A percentile compares a stretch with the other conserved stretches of the same genome.
phyloP scores from a whole-genome alignment of 2,888 invertebrate genomes.

The Sycophila texana region DNA sequence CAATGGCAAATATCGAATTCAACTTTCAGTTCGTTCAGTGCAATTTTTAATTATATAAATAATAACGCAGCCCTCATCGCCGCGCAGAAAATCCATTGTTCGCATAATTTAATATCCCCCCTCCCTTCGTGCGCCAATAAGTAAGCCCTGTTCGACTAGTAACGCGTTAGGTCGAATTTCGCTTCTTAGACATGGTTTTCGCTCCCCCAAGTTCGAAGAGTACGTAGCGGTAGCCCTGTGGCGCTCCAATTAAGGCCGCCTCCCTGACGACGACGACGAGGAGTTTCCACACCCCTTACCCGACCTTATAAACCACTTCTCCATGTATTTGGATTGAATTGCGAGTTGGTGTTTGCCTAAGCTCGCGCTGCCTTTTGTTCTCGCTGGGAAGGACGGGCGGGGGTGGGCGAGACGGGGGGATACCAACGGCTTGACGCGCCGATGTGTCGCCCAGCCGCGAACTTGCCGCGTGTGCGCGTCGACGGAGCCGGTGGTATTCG shows the following conservation, averaged over 20 bases:
- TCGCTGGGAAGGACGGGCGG: neutral
- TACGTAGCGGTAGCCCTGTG: neutral
- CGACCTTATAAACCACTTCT: constrained; percentile 13
- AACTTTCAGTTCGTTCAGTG: no score
- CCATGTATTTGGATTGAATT: constrained; percentile 53
- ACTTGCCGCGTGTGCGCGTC: neutral
- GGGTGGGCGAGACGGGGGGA: no score
- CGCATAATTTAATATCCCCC: no score
- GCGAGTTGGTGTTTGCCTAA: constrained; percentile 36
- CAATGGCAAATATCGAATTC: no score
- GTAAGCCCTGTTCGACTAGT: no score
- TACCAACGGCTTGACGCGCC: neutral
- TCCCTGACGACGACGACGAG: neutral
- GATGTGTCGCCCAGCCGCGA: constrained; percentile 17
- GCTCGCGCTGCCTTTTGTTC: constrained; percentile 35
- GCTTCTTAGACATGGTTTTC: neutral
- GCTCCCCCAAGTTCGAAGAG: no score
- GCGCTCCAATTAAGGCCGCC: constrained; percentile 34
- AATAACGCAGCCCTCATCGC: no score
- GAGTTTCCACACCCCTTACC: neutral
- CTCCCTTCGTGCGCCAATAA: no score
- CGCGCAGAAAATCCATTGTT: no score
- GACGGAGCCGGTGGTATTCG: neutral
- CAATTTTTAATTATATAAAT: no score
- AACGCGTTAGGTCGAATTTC: no score